A percentile compares a stretch with the other conserved stretches of the same genome.
phyloP scores from a whole-genome alignment of 2,888 invertebrate genomes.

The Aspidiotus destructor region DNA sequence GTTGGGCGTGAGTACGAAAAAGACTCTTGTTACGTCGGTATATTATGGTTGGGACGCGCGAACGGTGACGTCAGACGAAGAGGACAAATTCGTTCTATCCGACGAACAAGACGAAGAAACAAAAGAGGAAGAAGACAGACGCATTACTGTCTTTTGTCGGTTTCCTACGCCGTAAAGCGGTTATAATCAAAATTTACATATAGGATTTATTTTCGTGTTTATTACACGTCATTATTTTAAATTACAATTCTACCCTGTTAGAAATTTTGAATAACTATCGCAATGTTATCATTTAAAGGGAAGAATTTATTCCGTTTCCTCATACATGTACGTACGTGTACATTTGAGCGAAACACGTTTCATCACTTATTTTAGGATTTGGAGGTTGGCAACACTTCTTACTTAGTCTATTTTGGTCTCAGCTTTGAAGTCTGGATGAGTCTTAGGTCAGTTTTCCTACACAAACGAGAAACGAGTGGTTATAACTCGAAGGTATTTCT shows the following conservation, averaged over 20 bases:
- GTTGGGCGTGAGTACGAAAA: background rate
- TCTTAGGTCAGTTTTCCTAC: no score
- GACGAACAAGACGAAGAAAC: slow-evolving; percentile 26
- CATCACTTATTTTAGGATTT: background rate
- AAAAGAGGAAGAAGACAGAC: slow-evolving; percentile 30
- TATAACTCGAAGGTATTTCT: no score
- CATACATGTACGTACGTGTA: background rate
- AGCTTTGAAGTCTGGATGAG: no score
- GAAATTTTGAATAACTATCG: slow-evolving; percentile 33
- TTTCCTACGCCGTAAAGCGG: slow-evolving; percentile 20
- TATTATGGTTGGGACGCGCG: slow-evolving; percentile 10
- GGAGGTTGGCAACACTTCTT: background rate
- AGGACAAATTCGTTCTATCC: slow-evolving; percentile 30
- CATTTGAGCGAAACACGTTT: background rate
- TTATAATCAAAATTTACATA: slow-evolving; percentile 33
- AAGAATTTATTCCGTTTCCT: slow-evolving; percentile 28
- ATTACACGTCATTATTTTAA: slow-evolving; percentile 34
- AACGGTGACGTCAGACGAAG: background rate
- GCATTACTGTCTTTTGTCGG: slow-evolving; percentile 31
- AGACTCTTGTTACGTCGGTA: slow-evolving; percentile 20
- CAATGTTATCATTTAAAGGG: slow-evolving; percentile 30
- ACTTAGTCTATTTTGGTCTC: no score
- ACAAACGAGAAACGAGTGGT: no score
- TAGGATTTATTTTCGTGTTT: slow-evolving; percentile 33
- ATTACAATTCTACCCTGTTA: slow-evolving; percentile 31